Base-by-base conservation (phyloP, 2,797 vertebrate species). In the Discoglossus pictus region DNA sequence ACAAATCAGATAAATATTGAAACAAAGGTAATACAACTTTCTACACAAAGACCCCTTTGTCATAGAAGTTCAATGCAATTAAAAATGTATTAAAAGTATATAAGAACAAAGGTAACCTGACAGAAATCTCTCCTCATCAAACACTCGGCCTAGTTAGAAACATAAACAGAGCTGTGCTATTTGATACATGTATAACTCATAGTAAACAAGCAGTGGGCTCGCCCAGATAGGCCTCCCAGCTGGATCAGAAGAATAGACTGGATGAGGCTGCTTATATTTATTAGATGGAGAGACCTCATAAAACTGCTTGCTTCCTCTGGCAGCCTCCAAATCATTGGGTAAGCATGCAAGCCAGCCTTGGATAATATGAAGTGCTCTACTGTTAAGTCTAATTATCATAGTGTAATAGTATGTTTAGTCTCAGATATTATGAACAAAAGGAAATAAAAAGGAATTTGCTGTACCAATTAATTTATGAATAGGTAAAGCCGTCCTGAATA, bases 261-360 rank as follows among this genome's bases (percentile, higher is more conserved):
- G 72, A 65, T 56, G 77, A 73, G 56, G n/a, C 3, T 0, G 5
- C 43, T 39, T 65, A 62, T 76, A n/a, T 82, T 84, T 82, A 83
- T 55, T 71, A 80, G 77, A 27, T 78, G 78, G 72, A 50, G 58
- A 69, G 68, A 73, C 34, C 73, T 68, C 67, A 44, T 83, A 82
- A 86, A 81, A 73, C 38, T 58, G 66, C 71, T 65, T 61, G 43
- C 65, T 73, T 80, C 75, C 76, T 68, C 72, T 60, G 66, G 56
- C 50, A 55, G 27, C 40, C 23, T 80, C 55, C 58, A 75, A 65
- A 36, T 58, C 68, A n/a, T 72, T 68, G 73, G 75, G 76, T 65
- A 76, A 76, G 72, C 36, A 0, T 15, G 13, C 17, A 61, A 31
- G 27, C 27, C 27, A 31, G 4, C 4, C 4, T 31, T 31, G 4